Evolutionary conservation across 35 echinoderm and acorn worm genomes (phyloP), one percentile per base, ranked within the genome.

Genomic region (Holothuria glaberrima): DNA sequence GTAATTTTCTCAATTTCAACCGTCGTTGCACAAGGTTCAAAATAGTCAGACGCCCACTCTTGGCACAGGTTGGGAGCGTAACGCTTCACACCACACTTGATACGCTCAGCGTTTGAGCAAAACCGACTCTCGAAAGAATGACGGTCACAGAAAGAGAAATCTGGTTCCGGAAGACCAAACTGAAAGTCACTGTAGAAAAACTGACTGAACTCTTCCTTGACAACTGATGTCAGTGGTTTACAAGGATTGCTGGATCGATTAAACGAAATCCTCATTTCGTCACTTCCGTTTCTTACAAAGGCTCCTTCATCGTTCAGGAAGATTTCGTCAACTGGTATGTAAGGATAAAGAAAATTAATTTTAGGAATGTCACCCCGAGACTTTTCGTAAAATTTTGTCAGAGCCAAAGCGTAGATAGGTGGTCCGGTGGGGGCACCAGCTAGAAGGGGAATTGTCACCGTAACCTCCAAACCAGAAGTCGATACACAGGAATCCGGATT

Each of bases 281-380:
- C n/a, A n/a, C n/a, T n/a, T n/a, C n/a, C n/a, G n/a, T n/a, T n/a
- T n/a, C n/a, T n/a, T n/a, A n/a, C n/a, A n/a, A n/a, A n/a, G n/a
- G n/a, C n/a, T n/a, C n/a, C n/a, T n/a, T n/a, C n/a, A n/a, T n/a
- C n/a, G n/a, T n/a, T n/a, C n/a, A n/a, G n/a, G n/a, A n/a, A n/a
- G n/a, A n/a, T n/a, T n/a, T n/a, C n/a, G n/a, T n/a, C n/a, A n/a
- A n/a, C n/a, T n/a, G n/a, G n/a, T n/a, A n/a, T n/a, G n/a, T n/a
- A n/a, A n/a, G n/a, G n/a, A n/a, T n/a, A n/a, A n/a, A n/a, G n/a
- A n/a, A n/a, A n/a, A n/a, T n/a, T 79, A 20, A 36, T 20, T 50
- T 36, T 79, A 24, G 75, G 75, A 50, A 79, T 36, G n/a, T 79
- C 75, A 13, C 32, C 75, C 9, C 32, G 75, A 79, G 12, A n/a